Conservation (phyloP, 2,888 invertebrate species). For the Phrixothrix hirtus region DNA sequence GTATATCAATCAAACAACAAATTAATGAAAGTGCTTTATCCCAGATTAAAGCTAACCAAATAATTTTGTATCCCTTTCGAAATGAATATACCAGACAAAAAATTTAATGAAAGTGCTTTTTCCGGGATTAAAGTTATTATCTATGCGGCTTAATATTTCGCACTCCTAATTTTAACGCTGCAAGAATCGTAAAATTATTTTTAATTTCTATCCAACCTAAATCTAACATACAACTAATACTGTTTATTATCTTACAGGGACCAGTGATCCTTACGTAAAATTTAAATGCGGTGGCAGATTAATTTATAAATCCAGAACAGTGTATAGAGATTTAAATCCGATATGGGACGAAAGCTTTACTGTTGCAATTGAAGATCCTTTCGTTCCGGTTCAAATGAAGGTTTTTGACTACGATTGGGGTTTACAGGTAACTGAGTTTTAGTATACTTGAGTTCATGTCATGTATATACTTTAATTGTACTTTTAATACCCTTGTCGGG, state of each 20-base stretch:
- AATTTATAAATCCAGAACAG: conserved; percentile 91
- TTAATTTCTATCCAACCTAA: not conserved
- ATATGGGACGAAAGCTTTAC: conserved; percentile 98
- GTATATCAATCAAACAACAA: too few relatives aligned
- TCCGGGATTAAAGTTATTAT: too few relatives aligned
- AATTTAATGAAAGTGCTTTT: too few relatives aligned
- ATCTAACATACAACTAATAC: not conserved
- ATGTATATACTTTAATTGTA: too few relatives aligned
- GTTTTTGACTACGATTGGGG: conserved; percentile 99
- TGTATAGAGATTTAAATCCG: conserved; percentile 93
- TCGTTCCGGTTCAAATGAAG: conserved; percentile 82
- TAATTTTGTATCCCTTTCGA: too few relatives aligned
- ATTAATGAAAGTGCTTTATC: too few relatives aligned
- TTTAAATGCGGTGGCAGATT: conserved; percentile 86
- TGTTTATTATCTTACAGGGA: conserved; percentile 66
- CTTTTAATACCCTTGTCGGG: too few relatives aligned
- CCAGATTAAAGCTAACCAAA: too few relatives aligned
- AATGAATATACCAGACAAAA: too few relatives aligned
- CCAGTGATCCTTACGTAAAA: conserved; percentile 97
- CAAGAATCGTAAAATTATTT: too few relatives aligned
- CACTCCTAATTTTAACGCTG: too few relatives aligned
- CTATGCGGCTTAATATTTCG: too few relatives aligned
- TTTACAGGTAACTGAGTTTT: conserved; percentile 56
- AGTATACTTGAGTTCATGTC: not conserved
- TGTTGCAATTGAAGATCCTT: conserved; percentile 89